Evolutionary conservation across 2,113 vertebrate genomes (phyloP).

Genomic region (Oncorhynchus masou): DNA sequence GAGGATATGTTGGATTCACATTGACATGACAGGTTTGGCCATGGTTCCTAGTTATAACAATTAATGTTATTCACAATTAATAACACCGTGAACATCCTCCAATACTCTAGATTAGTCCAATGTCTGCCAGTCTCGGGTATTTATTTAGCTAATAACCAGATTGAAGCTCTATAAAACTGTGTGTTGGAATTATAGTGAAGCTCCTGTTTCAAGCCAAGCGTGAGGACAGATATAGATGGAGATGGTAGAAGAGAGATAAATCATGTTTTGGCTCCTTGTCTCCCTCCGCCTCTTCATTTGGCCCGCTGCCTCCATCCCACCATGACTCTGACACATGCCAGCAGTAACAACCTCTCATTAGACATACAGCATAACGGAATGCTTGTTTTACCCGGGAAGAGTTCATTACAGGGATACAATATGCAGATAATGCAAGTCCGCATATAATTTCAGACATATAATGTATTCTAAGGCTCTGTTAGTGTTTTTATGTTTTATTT

Average conservation of each 20-base stretch:
- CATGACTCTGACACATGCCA: conserved; percentile 20
- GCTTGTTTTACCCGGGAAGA: conserved; percentile 32
- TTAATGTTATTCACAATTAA: no score
- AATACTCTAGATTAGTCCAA: neutral
- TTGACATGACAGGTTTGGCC: neutral
- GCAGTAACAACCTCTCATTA: conserved; percentile 49
- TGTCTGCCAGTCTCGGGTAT: conserved; percentile 17
- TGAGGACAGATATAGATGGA: conserved; percentile 11
- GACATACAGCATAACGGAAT: conserved; percentile 38
- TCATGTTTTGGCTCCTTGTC: conserved; percentile 17
- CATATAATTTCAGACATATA: neutral
- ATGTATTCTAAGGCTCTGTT: conserved; percentile 4
- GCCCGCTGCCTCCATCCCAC: conserved; percentile 22
- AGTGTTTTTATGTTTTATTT: neutral
- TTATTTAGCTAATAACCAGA: conserved; percentile 12
- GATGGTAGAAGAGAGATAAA: conserved; percentile 1
- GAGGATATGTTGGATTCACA: neutral
- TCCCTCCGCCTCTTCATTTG: no score
- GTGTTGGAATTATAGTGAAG: conserved; percentile 11
- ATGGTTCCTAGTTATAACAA: neutral
- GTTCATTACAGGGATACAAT: conserved; percentile 17
- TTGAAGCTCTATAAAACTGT: no score
- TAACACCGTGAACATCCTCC: no score
- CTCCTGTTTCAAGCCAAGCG: conserved; percentile 7
- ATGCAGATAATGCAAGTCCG: neutral